Evolutionary conservation across 2,113 vertebrate genomes (phyloP), one percentile per base, ranked within the genome.

Genomic region (Peromyscus maniculatus): DNA sequence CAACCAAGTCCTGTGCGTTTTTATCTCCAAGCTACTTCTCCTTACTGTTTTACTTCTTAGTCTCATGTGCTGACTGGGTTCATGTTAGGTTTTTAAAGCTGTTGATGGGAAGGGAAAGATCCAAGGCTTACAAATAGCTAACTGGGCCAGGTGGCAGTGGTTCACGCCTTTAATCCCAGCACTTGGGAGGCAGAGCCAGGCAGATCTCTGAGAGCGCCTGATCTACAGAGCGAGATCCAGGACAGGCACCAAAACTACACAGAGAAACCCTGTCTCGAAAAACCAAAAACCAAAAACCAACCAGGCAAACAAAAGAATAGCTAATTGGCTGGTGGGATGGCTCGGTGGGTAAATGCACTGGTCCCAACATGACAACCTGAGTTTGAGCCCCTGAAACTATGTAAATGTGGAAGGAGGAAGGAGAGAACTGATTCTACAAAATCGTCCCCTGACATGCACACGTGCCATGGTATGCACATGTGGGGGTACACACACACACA

Each of bases 51-150:
- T 67, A 77, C n/a, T 89, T 82, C 71, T 93, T 86, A 55, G 66
- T 96, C 19, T 75, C 77, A 28, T 87, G 3, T 43, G 57, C 33
- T 66, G 19, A 59, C 5, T 87, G 92, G 64, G 43, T 80, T 91
- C 80, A 72, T 46, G 21, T 74, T 88, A 71, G 83, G 21, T 31
- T 92, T 95, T 77, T 72, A 43, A 75, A 59, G 17, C 5, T 64
- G 46, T 66, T 94, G 82, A 91, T 93, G n/a, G 59, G 39, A 55
- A 94, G 33, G 55, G 80, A 57, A 67, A 87, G 64, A 92, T 5
- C 8, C 17, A 49, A 67, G 39, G 1, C 92, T 64, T 75, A 3
- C 52, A 80, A 66, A n/a, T 4, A 46, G 15, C 62, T 66, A 46
- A 11, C 33, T 49, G 39, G 62, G 8, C 52, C 52, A 52, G 52